Conservation (phyloP, 92 coral and sea anemone species). For the Montipora capitata region DNA sequence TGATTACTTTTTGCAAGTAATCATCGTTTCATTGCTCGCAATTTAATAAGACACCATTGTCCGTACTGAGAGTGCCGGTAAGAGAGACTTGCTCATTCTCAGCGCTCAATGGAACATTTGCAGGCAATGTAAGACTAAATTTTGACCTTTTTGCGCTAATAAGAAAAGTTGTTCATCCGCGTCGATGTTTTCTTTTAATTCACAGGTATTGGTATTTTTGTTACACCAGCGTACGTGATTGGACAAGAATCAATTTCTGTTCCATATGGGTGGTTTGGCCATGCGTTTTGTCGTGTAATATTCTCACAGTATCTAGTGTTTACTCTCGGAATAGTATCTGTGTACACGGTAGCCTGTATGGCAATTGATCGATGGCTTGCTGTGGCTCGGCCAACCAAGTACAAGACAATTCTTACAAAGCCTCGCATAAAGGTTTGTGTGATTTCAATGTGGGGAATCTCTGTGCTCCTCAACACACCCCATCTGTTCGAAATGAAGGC, state of each 20-base stretch:
- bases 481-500: conserved; percentile 90
- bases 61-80: no score
- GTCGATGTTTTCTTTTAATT: conserved; percentile 2
- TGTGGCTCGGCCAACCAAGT: conserved; percentile 85
- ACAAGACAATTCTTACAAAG: conserved; percentile 77
- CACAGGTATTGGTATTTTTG: conserved; percentile 80
- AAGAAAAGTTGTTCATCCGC: not conserved
- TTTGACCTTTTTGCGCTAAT: no score
- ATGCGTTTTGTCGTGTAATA: conserved; percentile 86
- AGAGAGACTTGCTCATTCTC: no score
- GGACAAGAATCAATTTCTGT: conserved; percentile 62
- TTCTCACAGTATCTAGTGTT: conserved; percentile 91
- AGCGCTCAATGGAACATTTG: no score
- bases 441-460: conserved; percentile 75
- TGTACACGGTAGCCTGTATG: conserved; percentile 89
- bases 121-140: no score
- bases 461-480: conserved; percentile 88
- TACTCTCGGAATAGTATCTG: conserved; percentile 93
- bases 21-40: no score
- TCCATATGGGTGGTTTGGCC: conserved; percentile 81
- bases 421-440: conserved; percentile 75
- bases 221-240: conserved; percentile 88
- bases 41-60: no score
- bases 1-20: no score
- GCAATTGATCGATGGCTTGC: conserved; percentile 95